Conservation (phyloP, 1,140 invertebrate species). For the Argopecten irradians region DNA sequence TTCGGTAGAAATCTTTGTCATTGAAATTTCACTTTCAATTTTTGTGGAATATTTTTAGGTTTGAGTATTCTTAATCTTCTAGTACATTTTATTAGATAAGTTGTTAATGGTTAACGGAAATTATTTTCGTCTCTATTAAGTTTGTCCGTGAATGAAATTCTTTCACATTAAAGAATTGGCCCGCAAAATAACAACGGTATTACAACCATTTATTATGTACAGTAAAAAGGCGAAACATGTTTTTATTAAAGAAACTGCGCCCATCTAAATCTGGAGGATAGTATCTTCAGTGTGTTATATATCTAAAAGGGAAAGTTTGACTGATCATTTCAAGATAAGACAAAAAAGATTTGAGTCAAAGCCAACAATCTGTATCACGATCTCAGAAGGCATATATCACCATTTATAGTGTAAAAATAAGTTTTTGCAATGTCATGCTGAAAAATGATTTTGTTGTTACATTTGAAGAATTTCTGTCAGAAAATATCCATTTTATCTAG, state of each 20-base stretch:
- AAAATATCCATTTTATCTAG: background rate
- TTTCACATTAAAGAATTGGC: too few species aligned
- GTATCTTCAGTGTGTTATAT: background rate
- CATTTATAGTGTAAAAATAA: background rate
- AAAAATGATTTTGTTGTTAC: background rate
- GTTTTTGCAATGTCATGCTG: background rate
- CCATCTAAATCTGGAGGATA: background rate
- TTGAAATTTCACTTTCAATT: too few species aligned
- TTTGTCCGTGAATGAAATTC: too few species aligned
- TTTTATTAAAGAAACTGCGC: background rate
- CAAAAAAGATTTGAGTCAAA: background rate
- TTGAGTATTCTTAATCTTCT: too few species aligned
- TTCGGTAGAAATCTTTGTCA: too few species aligned
- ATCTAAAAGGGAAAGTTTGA: background rate
- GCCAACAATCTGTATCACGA: background rate
- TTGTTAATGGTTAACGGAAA: too few species aligned
- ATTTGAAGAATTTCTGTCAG: background rate
- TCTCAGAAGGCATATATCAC: background rate
- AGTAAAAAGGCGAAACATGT: background rate
- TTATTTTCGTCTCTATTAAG: too few species aligned
- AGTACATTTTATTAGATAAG: too few species aligned
- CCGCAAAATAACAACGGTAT: too few species aligned
- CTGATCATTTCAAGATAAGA: background rate
- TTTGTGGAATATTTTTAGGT: too few species aligned
- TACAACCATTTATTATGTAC: background rate